Evolutionary conservation across 2,797 vertebrate genomes (phyloP).

Genomic region (Urosaurus nigricauda): DNA sequence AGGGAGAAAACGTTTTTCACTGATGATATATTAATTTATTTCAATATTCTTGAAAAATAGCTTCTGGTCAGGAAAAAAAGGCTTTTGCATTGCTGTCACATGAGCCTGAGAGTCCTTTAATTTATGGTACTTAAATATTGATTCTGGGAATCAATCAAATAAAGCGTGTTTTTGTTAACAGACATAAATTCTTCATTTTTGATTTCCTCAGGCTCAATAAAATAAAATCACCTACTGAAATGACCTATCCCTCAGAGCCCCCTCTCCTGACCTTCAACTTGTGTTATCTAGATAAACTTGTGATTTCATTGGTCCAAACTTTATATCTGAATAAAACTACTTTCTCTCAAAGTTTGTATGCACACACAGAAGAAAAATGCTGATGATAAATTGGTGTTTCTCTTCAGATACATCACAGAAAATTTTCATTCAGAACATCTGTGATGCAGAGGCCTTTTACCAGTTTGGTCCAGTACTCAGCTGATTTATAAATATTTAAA

Average conservation of each 20-base stretch:
- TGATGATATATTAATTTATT: constrained; percentile 30
- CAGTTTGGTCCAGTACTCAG: not conserved
- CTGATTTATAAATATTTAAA: not conserved
- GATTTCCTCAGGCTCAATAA: not conserved
- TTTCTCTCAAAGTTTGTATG: not conserved
- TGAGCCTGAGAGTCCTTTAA: not conserved
- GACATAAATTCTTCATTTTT: constrained; percentile 16
- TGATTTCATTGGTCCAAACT: not conserved
- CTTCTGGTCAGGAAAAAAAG: constrained; percentile 17
- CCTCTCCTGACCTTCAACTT: not conserved
- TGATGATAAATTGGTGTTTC: not conserved
- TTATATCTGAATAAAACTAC: fast-evolving
- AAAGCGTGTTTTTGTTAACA: constrained; percentile 1
- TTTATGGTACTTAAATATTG: constrained; percentile 23
- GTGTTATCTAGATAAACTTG: not conserved
- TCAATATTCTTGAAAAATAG: not conserved
- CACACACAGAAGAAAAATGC: not conserved
- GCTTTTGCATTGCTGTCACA: not conserved
- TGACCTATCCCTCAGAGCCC: not conserved
- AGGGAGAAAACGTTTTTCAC: constrained; percentile 8
- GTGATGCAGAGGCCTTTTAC: not conserved
- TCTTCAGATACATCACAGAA: not conserved
- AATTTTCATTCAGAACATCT: not conserved
- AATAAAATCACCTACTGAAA: not conserved
- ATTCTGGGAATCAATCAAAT: constrained; percentile 19